phyloP scores from a whole-genome alignment of 2,797 vertebrate species.

The Microchirus variegatus region DNA sequence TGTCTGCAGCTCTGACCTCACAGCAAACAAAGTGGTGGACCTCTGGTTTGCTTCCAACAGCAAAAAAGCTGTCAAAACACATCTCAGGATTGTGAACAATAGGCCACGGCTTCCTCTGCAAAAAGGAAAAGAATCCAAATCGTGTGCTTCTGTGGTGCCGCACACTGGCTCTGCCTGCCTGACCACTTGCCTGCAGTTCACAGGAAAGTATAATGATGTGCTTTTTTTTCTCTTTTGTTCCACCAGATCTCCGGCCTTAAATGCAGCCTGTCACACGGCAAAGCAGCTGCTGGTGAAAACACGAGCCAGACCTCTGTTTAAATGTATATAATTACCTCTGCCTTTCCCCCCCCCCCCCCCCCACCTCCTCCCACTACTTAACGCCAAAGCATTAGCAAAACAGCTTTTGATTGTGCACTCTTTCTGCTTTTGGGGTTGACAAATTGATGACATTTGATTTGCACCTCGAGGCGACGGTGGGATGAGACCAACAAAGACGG shows the following conservation, averaged over 20 bases:
- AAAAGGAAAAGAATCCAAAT: constrained; percentile 51
- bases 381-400: constrained; percentile 38
- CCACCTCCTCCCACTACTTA: constrained; percentile 45
- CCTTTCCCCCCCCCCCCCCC: neutral
- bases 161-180: constrained; percentile 23
- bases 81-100: constrained; percentile 40
- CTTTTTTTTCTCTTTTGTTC: constrained; percentile 35
- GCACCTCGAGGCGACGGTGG: constrained; percentile 34
- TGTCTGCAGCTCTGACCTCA: constrained; percentile 39
- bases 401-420: constrained; percentile 30
- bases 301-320: constrained; percentile 41
- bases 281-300: constrained; percentile 61
- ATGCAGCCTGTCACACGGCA: constrained; percentile 60
- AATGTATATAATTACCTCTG: constrained; percentile 66
- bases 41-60: constrained; percentile 55
- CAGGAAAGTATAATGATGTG: constrained; percentile 28
- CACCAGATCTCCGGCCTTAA: constrained; percentile 53
- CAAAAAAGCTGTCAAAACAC: constrained; percentile 56
- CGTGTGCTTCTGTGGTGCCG: constrained; percentile 35
- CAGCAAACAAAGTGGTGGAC: constrained; percentile 46
- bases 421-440: constrained; percentile 56
- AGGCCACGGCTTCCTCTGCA: constrained; percentile 37
- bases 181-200: constrained; percentile 50
- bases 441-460: constrained; percentile 59
- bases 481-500: constrained; percentile 35